Evolutionary conservation across 2,888 invertebrate species (phyloP).

Genomic region (Andrena praecox): DNA sequence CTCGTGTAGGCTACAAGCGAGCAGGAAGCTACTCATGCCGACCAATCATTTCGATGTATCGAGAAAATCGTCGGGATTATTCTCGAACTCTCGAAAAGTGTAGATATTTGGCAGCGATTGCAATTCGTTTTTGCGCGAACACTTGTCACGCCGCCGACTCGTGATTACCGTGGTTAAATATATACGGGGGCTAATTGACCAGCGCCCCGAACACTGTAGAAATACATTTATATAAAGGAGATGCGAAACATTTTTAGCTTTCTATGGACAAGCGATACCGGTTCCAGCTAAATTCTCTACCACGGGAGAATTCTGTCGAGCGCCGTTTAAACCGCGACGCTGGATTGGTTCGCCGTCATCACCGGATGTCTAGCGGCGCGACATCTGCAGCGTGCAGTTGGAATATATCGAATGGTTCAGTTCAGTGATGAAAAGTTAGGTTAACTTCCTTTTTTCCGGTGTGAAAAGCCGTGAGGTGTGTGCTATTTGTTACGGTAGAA

Average conservation of each 20-base stretch:
- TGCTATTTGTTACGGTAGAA: conserved; percentile 65
- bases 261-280: background rate
- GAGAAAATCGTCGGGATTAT: conserved; percentile 58
- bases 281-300: conserved; percentile 25
- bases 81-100: conserved; percentile 65
- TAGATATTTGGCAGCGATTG: conserved; percentile 52
- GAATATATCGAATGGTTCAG: conserved; percentile 6
- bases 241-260: background rate
- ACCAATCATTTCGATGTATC: conserved; percentile 67
- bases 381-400: conserved; percentile 41
- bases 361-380: conserved; percentile 49
- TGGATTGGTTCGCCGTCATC: conserved; percentile 33
- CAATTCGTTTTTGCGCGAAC: conserved; percentile 14
- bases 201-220: background rate
- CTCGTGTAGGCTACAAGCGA: conserved; percentile 70
- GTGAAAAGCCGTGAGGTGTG: conserved; percentile 78
- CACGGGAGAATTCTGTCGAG: conserved; percentile 20
- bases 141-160: background rate
- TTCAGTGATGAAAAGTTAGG: conserved; percentile 57
- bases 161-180: background rate
- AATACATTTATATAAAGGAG: background rate
- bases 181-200: background rate
- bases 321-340: conserved; percentile 32
- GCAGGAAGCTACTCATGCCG: conserved; percentile 70
- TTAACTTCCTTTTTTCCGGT: conserved; percentile 79